A percentile compares a stretch with the other conserved stretches of the same genome.
phyloP scores from a whole-genome alignment of 2,888 invertebrate genomes.

The Diarsia dahlii region DNA sequence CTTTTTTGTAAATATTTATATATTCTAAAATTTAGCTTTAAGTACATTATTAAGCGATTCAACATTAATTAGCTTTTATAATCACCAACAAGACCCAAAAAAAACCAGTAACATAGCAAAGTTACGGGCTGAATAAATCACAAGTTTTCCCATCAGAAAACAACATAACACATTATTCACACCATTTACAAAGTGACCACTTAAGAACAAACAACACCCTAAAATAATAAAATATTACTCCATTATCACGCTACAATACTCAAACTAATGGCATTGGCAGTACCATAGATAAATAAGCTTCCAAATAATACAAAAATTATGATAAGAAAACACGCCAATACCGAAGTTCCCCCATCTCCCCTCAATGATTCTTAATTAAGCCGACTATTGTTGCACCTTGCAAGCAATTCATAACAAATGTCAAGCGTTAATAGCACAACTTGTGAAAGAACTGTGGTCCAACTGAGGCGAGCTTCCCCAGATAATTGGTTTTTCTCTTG shows the following conservation, averaged over 20 bases:
- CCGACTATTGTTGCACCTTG: conserved; percentile 84
- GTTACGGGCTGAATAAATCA: background rate
- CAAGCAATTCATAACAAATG: conserved; percentile 84
- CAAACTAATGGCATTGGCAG: conserved; percentile 44
- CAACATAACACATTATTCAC: background rate
- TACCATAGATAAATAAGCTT: conserved; percentile 46
- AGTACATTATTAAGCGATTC: background rate
- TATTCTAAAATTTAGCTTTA: too few relatives aligned
- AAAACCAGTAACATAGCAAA: background rate
- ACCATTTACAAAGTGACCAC: conserved; percentile 35
- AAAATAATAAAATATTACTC: conserved; percentile 42
- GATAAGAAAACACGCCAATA: conserved; percentile 62
- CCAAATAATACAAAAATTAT: conserved; percentile 54
- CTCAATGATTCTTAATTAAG: conserved; percentile 83
- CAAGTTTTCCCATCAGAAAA: background rate
- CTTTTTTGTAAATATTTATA: too few relatives aligned
- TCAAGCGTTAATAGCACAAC: conserved; percentile 80
- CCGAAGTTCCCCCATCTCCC: conserved; percentile 67
- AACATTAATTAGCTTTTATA: background rate
- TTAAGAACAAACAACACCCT: conserved; percentile 36
- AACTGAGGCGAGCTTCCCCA: conserved; percentile 71
- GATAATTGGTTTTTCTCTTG: conserved; percentile 79
- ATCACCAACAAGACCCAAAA: background rate
- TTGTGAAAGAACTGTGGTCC: conserved; percentile 76
- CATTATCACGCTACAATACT: conserved; percentile 51